Base-by-base conservation (phyloP, 2,797 vertebrate genomes). In the Vespertilio murinus region DNA sequence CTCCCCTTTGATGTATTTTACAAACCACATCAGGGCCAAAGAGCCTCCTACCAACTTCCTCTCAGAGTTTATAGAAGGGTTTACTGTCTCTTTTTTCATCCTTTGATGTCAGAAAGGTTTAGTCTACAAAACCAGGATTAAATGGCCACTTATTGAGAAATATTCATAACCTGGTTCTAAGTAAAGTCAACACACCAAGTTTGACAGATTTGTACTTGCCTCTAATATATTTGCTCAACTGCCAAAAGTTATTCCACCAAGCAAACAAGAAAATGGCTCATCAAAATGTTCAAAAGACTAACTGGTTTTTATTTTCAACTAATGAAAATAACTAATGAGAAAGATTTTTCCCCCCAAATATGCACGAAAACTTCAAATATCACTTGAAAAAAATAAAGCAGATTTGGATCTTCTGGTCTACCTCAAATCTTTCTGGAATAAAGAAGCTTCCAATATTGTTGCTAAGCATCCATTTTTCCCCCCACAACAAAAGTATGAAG, bases 1-100 rank as follows among this genome's bases (percentile, higher is more conserved):
- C 30, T 97, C 30, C 3, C 13, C 79, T 96, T 96, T 97, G 74
- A 94, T 93, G 61, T 92, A 87, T 93, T 96, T 97, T 96, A 30
- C 69, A 96, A 96, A 89, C 78, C 40, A 81, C 71, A 80, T 94
- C 88, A 96, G 88, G 49, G 79, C 70, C 65, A 87, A 45, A 85
- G 38, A 78, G 20, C 16, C 52, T 81, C 67, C 79, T 82, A 75
- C 74, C 65, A 84, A 40, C 67, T 93, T 77, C 67, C 87, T 85
- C 65, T 77, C 67, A 8, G 20, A 84, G 52, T 94, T 96, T 94
- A 89, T 35, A 91, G 61, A 74, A 89, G 30, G 40, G 20, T 94
- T 95, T 90, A 49, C 42, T 61, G 23, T 82, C 20, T 94, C 8
- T 94, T 6, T 91, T 42, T 95, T 94, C 74, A 90, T 85, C 42